Percentiles rank a stretch among this genome's conserved stretches.
Conservation (phyloP, 2,888 invertebrate genomes). For the Thumatha senex region DNA sequence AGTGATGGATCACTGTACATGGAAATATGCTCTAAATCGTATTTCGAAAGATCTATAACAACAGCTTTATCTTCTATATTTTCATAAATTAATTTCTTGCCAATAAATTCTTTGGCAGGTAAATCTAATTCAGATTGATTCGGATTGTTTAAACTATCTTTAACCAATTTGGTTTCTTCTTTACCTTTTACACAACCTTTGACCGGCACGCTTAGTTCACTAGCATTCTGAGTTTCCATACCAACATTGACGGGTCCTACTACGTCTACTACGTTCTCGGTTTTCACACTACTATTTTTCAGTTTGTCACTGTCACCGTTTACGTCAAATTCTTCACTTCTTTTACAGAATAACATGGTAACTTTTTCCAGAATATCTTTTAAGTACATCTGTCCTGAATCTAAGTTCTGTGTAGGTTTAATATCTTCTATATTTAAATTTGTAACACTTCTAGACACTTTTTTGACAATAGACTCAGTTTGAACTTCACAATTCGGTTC, state of each 20-base stretch:
- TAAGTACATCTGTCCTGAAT: conserved; percentile 55
- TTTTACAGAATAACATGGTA: conserved; percentile 55
- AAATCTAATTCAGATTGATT: neutral
- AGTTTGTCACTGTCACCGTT: conserved; percentile 15
- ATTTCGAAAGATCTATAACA: conserved; percentile 59
- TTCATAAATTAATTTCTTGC: conserved; percentile 40
- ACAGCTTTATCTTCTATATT: conserved; percentile 48
- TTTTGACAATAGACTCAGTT: conserved; percentile 55
- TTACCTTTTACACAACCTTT: no score
- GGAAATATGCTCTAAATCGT: conserved; percentile 58
- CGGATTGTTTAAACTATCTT: conserved; percentile 16
- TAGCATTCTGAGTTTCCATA: no score
- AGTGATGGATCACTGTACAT: conserved; percentile 46
- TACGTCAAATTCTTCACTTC: conserved; percentile 30
- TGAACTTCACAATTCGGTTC: conserved; percentile 49
- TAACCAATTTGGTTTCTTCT: conserved; percentile 7
- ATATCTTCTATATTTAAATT: conserved; percentile 32
- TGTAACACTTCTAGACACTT: conserved; percentile 53
- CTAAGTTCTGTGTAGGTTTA: conserved; percentile 29
- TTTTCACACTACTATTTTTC: conserved; percentile 6
- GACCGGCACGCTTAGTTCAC: no score
- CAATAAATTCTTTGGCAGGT: conserved; percentile 21
- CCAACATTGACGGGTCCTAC: no score
- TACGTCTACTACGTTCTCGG: no score
- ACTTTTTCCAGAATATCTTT: conserved; percentile 64